A percentile compares a stretch with the other conserved stretches of the same genome.
phyloP scores from a whole-genome alignment of 23 tunicate genomes.

The Ciona savignyi region DNA sequence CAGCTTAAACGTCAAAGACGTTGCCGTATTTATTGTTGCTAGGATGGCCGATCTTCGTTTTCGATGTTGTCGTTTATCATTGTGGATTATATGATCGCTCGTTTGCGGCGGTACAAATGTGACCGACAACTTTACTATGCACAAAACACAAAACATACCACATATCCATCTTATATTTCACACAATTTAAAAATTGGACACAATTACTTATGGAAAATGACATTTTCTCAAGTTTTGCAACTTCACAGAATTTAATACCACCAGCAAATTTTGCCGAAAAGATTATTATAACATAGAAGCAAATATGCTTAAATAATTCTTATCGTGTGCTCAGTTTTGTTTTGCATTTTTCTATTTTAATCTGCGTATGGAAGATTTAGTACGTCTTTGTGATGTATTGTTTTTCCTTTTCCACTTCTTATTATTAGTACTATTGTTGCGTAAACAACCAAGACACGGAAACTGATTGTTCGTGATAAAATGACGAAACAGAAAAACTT shows the following conservation, averaged over 20 bases:
- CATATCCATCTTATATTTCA: too few species aligned
- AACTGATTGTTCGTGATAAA: neutral
- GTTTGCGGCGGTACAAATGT: neutral
- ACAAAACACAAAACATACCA: neutral
- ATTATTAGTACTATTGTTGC: neutral
- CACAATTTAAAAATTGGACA: too few species aligned
- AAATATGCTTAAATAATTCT: too few species aligned
- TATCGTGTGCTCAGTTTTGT: too few species aligned
- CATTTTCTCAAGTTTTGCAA: too few species aligned
- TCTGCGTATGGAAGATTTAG: too few species aligned
- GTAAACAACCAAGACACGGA: neutral
- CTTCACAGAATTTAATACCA: too few species aligned
- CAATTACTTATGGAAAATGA: too few species aligned
- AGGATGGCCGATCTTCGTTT: neutral
- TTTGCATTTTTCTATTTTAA: too few species aligned
- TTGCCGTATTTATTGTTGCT: conserved; percentile 7
- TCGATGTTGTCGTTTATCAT: conserved; percentile 8
- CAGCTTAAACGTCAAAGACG: neutral
- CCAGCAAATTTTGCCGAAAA: too few species aligned
- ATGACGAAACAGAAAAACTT: too few species aligned
- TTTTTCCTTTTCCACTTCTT: neutral
- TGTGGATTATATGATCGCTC: neutral
- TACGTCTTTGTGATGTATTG: neutral
- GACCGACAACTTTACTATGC: neutral
- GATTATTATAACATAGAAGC: too few species aligned